Evolutionary conservation across 2,113 vertebrate genomes (phyloP).

Genomic region (Vidua macroura): DNA sequence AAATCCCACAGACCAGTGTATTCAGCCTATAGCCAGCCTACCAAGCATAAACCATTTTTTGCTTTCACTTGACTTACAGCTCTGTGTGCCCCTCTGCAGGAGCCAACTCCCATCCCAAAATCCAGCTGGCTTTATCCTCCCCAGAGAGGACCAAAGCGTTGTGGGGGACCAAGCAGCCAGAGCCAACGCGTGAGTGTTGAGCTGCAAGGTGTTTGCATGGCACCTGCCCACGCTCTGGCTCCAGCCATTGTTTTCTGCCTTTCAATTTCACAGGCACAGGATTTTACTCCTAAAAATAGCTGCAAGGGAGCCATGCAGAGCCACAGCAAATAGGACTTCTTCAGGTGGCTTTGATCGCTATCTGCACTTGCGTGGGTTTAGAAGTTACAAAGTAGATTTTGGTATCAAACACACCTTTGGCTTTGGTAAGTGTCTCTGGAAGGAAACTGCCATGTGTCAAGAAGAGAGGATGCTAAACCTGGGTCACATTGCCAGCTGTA

Average conservation of each 20-base stretch:
- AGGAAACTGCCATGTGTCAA: not conserved
- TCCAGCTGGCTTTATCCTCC: not conserved
- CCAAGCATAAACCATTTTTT: not conserved
- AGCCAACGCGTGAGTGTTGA: rapidly evolving
- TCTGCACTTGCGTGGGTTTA: slow-evolving; percentile 40
- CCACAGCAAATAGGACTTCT: slow-evolving; percentile 51
- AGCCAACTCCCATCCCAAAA: not conserved
- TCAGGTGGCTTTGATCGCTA: slow-evolving; percentile 3
- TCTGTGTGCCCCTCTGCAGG: not conserved
- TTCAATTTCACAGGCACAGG: slow-evolving; percentile 26
- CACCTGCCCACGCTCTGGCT: not conserved
- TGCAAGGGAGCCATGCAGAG: not conserved
- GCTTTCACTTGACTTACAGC: not conserved
- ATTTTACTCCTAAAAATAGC: slow-evolving; percentile 58
- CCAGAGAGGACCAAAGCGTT: not conserved
- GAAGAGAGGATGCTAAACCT: slow-evolving; percentile 19
- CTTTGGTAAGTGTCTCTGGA: slow-evolving; percentile 28
- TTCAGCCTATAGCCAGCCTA: not conserved
- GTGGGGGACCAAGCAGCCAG: rapidly evolving
- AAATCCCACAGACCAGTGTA: rapidly evolving
- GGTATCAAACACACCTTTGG: not conserved
- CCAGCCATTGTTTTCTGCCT: slow-evolving; percentile 15
- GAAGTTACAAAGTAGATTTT: slow-evolving; percentile 22
- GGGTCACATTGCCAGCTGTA: not conserved
- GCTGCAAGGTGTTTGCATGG: not conserved